These are phyloP conservation scores for Nomada fabriciana DNA, from an alignment of 2,888 invertebrate genomes.

Conservation along the genomic window DNA sequence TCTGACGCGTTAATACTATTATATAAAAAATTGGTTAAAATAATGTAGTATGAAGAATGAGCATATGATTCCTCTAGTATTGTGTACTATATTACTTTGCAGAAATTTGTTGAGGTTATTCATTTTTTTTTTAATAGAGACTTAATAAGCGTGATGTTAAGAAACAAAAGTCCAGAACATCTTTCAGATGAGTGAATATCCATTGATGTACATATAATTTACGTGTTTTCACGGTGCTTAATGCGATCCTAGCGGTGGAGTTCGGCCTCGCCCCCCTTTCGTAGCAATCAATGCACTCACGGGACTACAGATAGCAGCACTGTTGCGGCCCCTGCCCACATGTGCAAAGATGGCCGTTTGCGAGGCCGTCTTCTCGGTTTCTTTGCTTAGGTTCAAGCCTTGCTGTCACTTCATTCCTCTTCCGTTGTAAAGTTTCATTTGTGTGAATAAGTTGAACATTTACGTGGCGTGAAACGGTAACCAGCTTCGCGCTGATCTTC, in stretches of 20 bases:
- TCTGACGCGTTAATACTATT: not conserved
- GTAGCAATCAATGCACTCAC: slow-evolving; percentile 67
- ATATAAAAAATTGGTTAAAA: not conserved
- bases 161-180: not conserved
- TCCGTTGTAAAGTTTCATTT: slow-evolving; percentile 39
- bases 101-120: too few relatives aligned
- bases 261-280: slow-evolving; percentile 73
- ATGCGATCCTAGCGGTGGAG: slow-evolving; percentile 55
- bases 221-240: slow-evolving; percentile 38
- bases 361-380: slow-evolving; percentile 69
- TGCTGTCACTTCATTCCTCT: slow-evolving; percentile 46
- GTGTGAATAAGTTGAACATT: slow-evolving; percentile 30
- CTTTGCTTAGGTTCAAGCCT: slow-evolving; percentile 55
- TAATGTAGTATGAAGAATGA: not conserved
- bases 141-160: not conserved
- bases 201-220: slow-evolving; percentile 32
- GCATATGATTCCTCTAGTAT: not conserved
- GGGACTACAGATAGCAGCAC: slow-evolving; percentile 76
- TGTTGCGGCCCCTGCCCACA: slow-evolving; percentile 78
- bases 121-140: not conserved
- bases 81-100: not conserved
- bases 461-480: slow-evolving; percentile 21
- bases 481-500: slow-evolving; percentile 38
- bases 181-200: not conserved
- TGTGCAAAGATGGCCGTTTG: slow-evolving; percentile 80